Evolutionary conservation across 2,888 invertebrate genomes (phyloP).

Genomic region (Malthinus seriepunctatus): DNA sequence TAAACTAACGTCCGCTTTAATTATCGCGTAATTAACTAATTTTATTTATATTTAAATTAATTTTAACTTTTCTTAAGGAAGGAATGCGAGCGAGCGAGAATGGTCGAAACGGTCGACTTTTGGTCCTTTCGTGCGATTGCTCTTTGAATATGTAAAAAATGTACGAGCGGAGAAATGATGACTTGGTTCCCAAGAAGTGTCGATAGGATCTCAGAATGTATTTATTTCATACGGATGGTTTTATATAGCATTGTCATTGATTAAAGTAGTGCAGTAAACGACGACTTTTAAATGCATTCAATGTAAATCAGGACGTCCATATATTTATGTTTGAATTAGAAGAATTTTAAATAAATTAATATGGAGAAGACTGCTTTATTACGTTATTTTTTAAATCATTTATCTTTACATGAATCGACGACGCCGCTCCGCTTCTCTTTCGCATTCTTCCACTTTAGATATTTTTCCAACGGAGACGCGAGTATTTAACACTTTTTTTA

Average conservation of each 20-base stretch:
- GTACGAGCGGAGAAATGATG: conserved; percentile 28
- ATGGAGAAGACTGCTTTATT: too few species aligned
- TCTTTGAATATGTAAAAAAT: conserved; percentile 7
- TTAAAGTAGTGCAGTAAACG: conserved; percentile 18
- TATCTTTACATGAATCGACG: too few species aligned
- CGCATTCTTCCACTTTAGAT: too few species aligned
- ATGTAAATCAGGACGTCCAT: conserved; percentile 13
- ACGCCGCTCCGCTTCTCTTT: too few species aligned
- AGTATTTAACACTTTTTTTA: too few species aligned
- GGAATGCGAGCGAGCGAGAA: background rate
- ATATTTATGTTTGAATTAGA: too few species aligned
- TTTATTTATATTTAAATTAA: conserved; percentile 35
- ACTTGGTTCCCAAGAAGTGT: conserved; percentile 32
- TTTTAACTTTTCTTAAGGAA: conserved; percentile 6
- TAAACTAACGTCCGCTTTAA: conserved; percentile 39
- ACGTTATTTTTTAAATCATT: too few species aligned
- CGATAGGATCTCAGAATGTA: conserved; percentile 30
- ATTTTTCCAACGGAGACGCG: too few species aligned
- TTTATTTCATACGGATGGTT: conserved; percentile 30
- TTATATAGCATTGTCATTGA: conserved; percentile 25
- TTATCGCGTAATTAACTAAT: conserved; percentile 48
- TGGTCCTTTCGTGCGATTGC: conserved; percentile 23
- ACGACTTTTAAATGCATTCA: conserved; percentile 19
- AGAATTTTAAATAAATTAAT: too few species aligned
- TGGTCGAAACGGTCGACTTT: background rate